Evolutionary conservation across 2,888 invertebrate genomes (phyloP), one percentile per base, ranked within the genome.

Genomic region (Thyatira batis): DNA sequence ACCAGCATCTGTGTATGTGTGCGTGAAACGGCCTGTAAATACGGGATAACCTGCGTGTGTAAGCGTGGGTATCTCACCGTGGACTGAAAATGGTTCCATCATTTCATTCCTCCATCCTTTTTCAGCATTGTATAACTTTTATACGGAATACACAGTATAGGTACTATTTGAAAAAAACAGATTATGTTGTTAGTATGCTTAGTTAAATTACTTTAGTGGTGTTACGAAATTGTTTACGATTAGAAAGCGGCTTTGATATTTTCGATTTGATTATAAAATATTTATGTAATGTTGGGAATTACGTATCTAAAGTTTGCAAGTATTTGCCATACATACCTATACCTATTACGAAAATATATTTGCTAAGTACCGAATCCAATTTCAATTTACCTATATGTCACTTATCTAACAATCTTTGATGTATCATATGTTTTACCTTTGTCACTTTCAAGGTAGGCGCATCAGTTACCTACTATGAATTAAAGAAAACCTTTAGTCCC

Each of bases 71-170:
- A 72, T 76, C 77, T 78, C 80, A 75, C 76, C 76, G 84, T 77
- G 73, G 78, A 82, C 89, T 88, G 89, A 85, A 90, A 89, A 89
- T 89, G 89, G 90, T 90, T 84, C 81, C 84, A 89, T 89, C 88
- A 85, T 89, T 88, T 85, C 84, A 84, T 85, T 87, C 81, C 83
- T 83, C 85, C 80, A 83, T 87, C 87, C 89, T 87, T 89, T 90
- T 89, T 85, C 85, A 87, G 85, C 82, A 79, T 84, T 87, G 85
- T 84, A 72, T 85, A 83, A 82, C 80, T 82, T 80, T 76, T 82
- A 78, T 80, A 73, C 72, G 55, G 63, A 60, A 57, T 63, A 65
- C 67, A 76, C 84, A 81, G 77, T 74, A 74, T 49, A 55, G 48
- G 27, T 48, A 13, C 4, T 27, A n/a, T 20, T 17, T 21, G 3